These are phyloP conservation scores for Tanypteryx hageni DNA, from an alignment of 2,888 invertebrate genomes.

Conservation along the genomic window DNA sequence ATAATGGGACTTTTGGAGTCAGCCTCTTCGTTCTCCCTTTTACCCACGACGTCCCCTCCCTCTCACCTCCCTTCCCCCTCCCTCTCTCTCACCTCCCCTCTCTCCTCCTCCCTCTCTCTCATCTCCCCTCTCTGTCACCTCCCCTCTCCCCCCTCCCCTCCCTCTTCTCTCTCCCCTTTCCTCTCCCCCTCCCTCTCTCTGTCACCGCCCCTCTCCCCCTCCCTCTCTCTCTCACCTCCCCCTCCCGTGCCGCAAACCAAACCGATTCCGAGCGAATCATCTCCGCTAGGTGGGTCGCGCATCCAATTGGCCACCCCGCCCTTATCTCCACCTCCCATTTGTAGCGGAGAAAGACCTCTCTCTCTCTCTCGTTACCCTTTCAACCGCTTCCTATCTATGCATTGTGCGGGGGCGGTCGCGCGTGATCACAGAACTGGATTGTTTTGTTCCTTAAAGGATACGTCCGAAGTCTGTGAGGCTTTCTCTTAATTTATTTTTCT, in stretches of 20 bases:
- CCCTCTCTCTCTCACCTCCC: too few species aligned
- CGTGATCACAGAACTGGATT: too few species aligned
- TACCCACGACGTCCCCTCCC: not conserved
- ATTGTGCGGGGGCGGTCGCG: too few species aligned
- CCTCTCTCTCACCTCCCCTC: not conserved
- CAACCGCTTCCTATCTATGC: not conserved
- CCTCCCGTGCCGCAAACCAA: conserved; percentile 22
- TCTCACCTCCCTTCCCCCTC: not conserved
- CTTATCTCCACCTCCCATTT: conserved; percentile 22
- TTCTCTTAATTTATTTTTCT: too few species aligned
- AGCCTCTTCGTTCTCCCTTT: not conserved
- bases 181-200: not conserved
- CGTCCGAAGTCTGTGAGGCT: too few species aligned
- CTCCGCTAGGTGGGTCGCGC: not conserved
- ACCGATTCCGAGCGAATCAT: conserved; percentile 28
- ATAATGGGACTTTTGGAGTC: conserved; percentile 31
- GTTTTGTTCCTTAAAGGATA: too few species aligned
- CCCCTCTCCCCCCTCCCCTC: not conserved
- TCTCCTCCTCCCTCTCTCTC: not conserved
- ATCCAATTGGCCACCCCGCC: conserved; percentile 5
- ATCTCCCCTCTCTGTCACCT: not conserved
- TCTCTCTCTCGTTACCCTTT: not conserved
- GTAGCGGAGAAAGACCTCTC: not conserved
- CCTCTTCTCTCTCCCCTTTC: not conserved
- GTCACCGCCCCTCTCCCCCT: not conserved